Evolutionary conservation across 2,888 invertebrate genomes (phyloP).

Genomic region (Spisula solida): DNA sequence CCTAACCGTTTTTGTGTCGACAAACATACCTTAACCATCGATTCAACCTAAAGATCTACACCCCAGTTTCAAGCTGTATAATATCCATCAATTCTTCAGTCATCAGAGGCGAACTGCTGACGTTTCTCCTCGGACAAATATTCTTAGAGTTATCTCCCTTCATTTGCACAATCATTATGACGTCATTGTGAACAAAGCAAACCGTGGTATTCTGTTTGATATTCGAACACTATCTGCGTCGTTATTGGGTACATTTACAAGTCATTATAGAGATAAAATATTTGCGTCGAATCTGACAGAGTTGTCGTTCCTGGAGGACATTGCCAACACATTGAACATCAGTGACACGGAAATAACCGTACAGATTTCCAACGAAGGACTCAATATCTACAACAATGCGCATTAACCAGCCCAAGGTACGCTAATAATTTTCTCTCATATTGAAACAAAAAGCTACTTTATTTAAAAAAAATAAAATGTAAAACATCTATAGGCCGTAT

Average conservation of each 20-base stretch:
- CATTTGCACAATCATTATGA: conserved; percentile 53
- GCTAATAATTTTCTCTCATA: no score
- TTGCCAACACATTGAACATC: conserved; percentile 57
- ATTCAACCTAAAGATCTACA: background rate
- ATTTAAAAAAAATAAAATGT: no score
- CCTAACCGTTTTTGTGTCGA: conserved; percentile 48
- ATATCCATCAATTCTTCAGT: conserved; percentile 56
- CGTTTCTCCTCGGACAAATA: conserved; percentile 30
- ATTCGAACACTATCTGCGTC: conserved; percentile 37
- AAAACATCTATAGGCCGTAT: no score
- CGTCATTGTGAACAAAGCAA: conserved; percentile 52
- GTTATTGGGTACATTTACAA: conserved; percentile 42
- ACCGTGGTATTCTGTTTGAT: conserved; percentile 55
- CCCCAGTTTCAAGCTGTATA: conserved; percentile 34
- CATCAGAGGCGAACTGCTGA: conserved; percentile 47
- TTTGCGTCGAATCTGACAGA: conserved; percentile 51
- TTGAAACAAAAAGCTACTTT: no score
- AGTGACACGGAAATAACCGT: conserved; percentile 58
- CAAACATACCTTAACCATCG: conserved; percentile 45
- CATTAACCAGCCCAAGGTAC: conserved; percentile 58
- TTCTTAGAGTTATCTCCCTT: conserved; percentile 30
- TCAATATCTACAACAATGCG: conserved; percentile 28
- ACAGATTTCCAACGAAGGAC: conserved; percentile 42
- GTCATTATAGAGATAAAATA: conserved; percentile 47
- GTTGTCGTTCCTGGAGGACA: conserved; percentile 57